Conservation (phyloP, 2,113 vertebrate species). For the Diadophis punctatus region DNA sequence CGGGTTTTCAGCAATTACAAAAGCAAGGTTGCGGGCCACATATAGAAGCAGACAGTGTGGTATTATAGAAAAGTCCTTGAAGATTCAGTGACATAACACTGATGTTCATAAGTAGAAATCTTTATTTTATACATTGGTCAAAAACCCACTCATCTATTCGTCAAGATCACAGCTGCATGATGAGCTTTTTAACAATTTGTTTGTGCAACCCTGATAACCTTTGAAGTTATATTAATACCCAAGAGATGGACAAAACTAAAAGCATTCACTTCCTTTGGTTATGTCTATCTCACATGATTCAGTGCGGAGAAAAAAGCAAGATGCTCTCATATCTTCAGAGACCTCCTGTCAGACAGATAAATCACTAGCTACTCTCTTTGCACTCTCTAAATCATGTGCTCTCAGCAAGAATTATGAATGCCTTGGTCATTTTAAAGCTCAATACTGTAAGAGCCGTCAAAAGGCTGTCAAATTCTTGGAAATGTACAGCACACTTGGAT, state of each 20-base stretch:
- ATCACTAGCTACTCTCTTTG: neutral
- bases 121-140: neutral
- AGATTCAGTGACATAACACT: neutral
- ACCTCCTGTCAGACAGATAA: neutral
- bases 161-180: conserved; percentile 24
- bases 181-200: conserved; percentile 23
- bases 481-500: neutral
- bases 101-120: neutral
- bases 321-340: neutral
- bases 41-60: neutral
- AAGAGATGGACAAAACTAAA: neutral
- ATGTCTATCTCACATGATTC: neutral
- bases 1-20: neutral
- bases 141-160: conserved; percentile 16
- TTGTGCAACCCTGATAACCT: conserved; percentile 14
- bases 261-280: conserved; percentile 4
- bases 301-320: neutral
- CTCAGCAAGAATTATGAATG: conserved; percentile 6
- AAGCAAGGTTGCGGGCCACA: neutral
- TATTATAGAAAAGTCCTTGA: neutral
- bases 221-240: conserved; percentile 15
- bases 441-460: neutral
- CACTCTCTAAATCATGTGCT: neutral
- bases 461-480: neutral
- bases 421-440: neutral